Percentiles rank a stretch among this genome's conserved stretches.
Conservation (phyloP, 2,797 vertebrate species). For the Halcyon smyrnensis region DNA sequence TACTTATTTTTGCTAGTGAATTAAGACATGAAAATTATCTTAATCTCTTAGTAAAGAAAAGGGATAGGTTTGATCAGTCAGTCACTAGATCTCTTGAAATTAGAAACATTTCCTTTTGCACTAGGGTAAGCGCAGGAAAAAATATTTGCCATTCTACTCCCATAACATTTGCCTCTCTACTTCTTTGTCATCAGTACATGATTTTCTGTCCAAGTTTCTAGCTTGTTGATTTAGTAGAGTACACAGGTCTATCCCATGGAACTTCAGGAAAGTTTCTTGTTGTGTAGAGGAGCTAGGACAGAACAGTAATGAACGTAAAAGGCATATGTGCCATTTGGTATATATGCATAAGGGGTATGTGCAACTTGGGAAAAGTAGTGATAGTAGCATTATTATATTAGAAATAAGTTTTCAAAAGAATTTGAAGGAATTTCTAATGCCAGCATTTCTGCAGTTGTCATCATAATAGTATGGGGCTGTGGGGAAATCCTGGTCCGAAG, state of each 20-base stretch:
- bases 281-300: neutral
- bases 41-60: neutral
- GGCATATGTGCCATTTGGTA: fast-evolving
- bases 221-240: neutral
- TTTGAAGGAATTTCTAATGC: neutral
- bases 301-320: neutral
- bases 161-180: neutral
- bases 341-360: neutral
- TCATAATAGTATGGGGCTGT: fast-evolving
- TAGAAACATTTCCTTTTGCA: neutral
- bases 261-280: neutral
- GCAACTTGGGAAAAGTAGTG: neutral
- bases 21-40: neutral
- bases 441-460: neutral
- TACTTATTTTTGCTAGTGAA: neutral
- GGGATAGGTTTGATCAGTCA: neutral
- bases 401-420: neutral
- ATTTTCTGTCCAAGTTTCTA: neutral
- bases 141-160: neutral
- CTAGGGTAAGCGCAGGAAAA: neutral
- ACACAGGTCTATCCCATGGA: neutral
- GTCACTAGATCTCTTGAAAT: neutral
- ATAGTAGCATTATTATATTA: neutral
- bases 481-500: neutral
- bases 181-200: neutral